Evolutionary conservation across 2,797 vertebrate species (phyloP).

Genomic region (Amniataba percoides): DNA sequence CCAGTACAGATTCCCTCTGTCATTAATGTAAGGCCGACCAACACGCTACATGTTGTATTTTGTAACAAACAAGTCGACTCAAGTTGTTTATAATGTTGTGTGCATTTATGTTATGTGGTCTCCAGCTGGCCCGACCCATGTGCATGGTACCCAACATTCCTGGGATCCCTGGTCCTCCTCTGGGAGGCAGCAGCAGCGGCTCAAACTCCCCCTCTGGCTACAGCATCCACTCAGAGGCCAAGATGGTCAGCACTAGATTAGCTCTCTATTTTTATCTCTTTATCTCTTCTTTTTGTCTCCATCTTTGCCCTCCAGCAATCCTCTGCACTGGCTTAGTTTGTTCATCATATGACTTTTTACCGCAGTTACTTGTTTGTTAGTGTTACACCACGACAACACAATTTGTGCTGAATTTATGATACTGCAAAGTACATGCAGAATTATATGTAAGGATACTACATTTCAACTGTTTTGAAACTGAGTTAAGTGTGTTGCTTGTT

Average conservation of each 20-base stretch:
- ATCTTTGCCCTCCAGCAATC: constrained; percentile 64
- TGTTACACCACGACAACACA: constrained; percentile 35
- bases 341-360: constrained; percentile 77
- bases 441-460: not conserved
- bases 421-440: not conserved
- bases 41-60: constrained; percentile 7
- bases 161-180: constrained; percentile 95
- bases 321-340: constrained; percentile 54
- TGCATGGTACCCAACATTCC: constrained; percentile 98
- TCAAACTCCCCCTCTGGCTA: constrained; percentile 94
- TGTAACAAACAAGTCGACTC: constrained; percentile 18
- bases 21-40: constrained; percentile 90
- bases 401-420: constrained; percentile 9
- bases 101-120: constrained; percentile 53
- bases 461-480: constrained; percentile 10
- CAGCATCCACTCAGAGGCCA: constrained; percentile 92
- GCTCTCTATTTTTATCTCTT: constrained; percentile 73
- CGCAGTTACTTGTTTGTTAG: constrained; percentile 55
- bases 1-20: constrained; percentile 95
- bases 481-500: constrained; percentile 2
- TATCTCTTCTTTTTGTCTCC: constrained; percentile 68
- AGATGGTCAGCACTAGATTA: constrained; percentile 91
- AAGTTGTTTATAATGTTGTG: constrained; percentile 31
- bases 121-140: constrained; percentile 93
- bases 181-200: constrained; percentile 91